A percentile compares a stretch with the other conserved stretches of the same genome.
phyloP scores from a whole-genome alignment of 2,113 vertebrate species.

The Eudorcas thomsonii region DNA sequence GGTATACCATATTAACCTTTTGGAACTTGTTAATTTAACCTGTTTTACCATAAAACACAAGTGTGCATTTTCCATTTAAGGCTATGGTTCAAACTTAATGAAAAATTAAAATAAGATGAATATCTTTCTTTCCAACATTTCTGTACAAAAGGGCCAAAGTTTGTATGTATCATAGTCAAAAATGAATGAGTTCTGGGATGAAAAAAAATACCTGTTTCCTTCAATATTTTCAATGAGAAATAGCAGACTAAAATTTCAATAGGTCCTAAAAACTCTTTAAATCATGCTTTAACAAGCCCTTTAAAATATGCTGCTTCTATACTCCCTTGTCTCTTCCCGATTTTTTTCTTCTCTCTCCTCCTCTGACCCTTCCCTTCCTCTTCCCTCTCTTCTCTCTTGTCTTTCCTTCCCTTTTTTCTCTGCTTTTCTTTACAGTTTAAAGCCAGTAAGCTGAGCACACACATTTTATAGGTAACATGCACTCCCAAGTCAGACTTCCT shows the following conservation, averaged over 20 bases:
- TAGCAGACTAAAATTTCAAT: background rate
- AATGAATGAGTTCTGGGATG: background rate
- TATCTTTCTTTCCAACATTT: background rate
- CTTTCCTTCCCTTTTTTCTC: background rate
- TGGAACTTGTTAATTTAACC: background rate
- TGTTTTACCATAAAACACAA: background rate
- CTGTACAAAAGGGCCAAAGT: background rate
- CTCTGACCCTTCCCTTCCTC: background rate
- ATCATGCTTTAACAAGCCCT: no score
- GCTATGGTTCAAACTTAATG: background rate
- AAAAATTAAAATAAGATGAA: background rate
- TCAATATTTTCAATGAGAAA: background rate
- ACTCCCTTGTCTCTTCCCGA: fast-evolving
- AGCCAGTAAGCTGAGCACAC: background rate
- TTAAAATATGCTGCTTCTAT: background rate
- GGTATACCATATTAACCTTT: background rate
- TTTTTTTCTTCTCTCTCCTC: no score
- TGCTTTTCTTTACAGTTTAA: background rate
- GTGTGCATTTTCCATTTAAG: background rate
- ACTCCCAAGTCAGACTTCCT: background rate
- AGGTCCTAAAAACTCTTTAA: background rate
- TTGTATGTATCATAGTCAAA: background rate
- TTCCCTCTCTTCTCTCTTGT: no score
- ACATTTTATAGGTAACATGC: background rate
- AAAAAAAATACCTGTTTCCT: background rate